These are phyloP conservation scores for Zhuqinia jingwanae DNA, from an alignment of 2,888 invertebrate genomes.

Conservation along the genomic window DNA sequence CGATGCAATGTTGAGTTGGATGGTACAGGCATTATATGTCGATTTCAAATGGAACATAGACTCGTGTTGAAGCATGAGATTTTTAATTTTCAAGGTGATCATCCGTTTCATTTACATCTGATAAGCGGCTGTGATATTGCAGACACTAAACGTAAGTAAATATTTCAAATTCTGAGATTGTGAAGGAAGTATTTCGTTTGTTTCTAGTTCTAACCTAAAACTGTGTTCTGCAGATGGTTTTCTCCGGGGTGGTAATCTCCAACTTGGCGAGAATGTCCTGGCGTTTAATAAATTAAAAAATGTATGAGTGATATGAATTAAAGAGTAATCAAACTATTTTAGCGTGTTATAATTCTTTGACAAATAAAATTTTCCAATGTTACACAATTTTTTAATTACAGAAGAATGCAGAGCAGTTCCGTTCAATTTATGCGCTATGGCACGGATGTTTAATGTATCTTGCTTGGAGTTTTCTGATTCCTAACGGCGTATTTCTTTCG, in stretches of 20 bases:
- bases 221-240: no score
- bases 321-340: no score
- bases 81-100: slow-evolving; percentile 19
- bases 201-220: no score
- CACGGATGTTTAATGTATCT: slow-evolving; percentile 55
- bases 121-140: slow-evolving; percentile 51
- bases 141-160: slow-evolving; percentile 28
- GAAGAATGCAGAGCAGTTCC: background rate
- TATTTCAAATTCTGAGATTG: no score
- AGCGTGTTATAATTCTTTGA: no score
- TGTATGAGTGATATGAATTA: no score
- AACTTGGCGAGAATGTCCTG: no score
- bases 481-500: slow-evolving; percentile 64
- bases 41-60: slow-evolving; percentile 36
- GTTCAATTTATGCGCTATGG: slow-evolving; percentile 28
- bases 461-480: slow-evolving; percentile 36
- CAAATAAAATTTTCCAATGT: no score
- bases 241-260: slow-evolving; percentile 16
- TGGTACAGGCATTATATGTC: slow-evolving; percentile 8
- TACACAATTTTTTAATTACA: background rate
- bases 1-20: slow-evolving; percentile 8
- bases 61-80: background rate
- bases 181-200: no score
- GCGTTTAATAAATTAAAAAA: no score
- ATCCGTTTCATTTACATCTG: slow-evolving; percentile 10